Conservation (phyloP, 23 tunicate species). For the Ciona savignyi region DNA sequence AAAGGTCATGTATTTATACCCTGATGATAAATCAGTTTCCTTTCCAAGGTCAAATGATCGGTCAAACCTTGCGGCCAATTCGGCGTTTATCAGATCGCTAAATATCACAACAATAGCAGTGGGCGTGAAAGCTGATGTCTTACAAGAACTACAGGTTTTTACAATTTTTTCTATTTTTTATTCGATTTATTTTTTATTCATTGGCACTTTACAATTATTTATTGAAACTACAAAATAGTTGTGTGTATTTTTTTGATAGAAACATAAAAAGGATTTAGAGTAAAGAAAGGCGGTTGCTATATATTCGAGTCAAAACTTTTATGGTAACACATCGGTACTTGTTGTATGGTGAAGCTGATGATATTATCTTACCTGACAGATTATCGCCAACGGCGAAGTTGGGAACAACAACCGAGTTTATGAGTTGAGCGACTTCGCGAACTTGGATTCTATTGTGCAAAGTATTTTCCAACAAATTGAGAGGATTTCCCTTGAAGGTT, state of each 20-base stretch:
- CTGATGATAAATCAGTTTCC: too few relatives aligned
- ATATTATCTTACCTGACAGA: neutral
- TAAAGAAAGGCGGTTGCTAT: too few relatives aligned
- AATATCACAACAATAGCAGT: conserved; percentile 14
- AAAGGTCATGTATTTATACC: too few relatives aligned
- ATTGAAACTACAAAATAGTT: too few relatives aligned
- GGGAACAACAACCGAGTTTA: conserved; percentile 28
- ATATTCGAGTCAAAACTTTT: too few relatives aligned
- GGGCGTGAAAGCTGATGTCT: conserved; percentile 10
- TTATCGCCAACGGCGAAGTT: conserved; percentile 36
- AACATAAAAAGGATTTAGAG: too few relatives aligned
- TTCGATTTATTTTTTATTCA: too few relatives aligned
- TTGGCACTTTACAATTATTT: too few relatives aligned
- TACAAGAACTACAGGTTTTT: conserved; percentile 6
- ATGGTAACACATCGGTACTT: too few relatives aligned
- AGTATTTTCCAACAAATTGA: neutral
- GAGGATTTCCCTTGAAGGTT: neutral
- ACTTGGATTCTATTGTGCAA: conserved; percentile 10
- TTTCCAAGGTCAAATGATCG: conserved; percentile 8
- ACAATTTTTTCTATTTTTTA: too few relatives aligned
- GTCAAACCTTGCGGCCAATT: neutral
- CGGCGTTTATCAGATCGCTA: conserved; percentile 1
- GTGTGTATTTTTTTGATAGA: too few relatives aligned
- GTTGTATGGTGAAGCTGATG: too few relatives aligned
- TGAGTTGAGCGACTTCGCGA: conserved; percentile 1